These are phyloP conservation scores for Gymnorhina tibicen DNA, from an alignment of 2,113 vertebrate genomes.

Conservation along the genomic window DNA sequence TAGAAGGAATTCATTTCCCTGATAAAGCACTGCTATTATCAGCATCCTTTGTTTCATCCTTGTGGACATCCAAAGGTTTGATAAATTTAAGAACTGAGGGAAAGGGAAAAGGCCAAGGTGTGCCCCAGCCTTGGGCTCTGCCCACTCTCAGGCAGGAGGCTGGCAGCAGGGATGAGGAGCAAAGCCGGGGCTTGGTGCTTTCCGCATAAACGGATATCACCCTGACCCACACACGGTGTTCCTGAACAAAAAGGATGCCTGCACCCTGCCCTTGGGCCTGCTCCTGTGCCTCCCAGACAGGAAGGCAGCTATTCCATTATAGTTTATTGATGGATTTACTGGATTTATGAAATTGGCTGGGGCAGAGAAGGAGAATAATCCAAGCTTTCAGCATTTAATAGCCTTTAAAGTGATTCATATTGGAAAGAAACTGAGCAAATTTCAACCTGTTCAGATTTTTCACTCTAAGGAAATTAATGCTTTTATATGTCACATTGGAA, in stretches of 20 bases:
- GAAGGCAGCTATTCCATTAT: background rate
- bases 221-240: accelerated
- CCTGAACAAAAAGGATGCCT: background rate
- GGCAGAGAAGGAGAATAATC: background rate
- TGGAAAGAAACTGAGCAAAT: constrained; percentile 7
- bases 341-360: background rate
- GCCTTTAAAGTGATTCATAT: background rate
- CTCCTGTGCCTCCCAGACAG: background rate
- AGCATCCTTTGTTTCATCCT: background rate
- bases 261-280: background rate
- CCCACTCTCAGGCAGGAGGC: background rate
- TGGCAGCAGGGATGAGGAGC: background rate
- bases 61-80: background rate
- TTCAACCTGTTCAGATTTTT: background rate
- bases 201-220: background rate
- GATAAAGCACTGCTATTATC: background rate
- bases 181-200: background rate
- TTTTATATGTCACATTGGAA: background rate
- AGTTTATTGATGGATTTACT: background rate
- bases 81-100: background rate
- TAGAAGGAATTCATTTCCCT: background rate
- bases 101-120: background rate
- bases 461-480: background rate
- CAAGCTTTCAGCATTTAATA: background rate
- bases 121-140: background rate